These are phyloP conservation scores for Microcebus griseorufus DNA, from an alignment of 2,113 vertebrate species.

Conservation along the genomic window DNA sequence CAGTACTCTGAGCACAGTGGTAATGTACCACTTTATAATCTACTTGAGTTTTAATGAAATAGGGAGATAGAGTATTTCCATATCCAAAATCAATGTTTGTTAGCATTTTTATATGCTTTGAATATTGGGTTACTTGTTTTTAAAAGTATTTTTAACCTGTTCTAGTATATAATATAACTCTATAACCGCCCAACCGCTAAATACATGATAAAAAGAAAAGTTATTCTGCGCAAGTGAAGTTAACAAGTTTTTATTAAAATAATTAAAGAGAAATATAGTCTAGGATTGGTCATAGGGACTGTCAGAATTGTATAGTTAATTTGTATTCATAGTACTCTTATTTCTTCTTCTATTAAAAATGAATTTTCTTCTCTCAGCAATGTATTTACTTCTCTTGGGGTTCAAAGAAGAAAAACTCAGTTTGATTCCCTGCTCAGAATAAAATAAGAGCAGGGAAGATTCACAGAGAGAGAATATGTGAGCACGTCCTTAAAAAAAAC, in stretches of 20 bases:
- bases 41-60: not conserved
- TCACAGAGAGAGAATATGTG: not conserved
- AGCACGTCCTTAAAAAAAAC: not conserved
- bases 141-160: not conserved
- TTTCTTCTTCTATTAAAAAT: constrained; percentile 24
- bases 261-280: constrained; percentile 19
- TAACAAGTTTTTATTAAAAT: not conserved
- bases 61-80: not conserved
- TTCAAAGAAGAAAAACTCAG: not conserved
- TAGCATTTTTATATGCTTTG: not conserved
- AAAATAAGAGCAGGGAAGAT: not conserved
- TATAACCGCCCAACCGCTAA: not conserved
- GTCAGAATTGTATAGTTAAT: not conserved
- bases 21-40: not conserved
- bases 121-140: not conserved
- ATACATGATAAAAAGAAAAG: not conserved
- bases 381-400: not conserved
- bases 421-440: constrained; percentile 7
- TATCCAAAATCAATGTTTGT: not conserved
- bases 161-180: not conserved
- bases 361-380: not conserved
- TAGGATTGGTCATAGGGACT: not conserved
- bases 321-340: not conserved
- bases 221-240: not conserved
- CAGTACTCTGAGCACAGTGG: not conserved